These are phyloP conservation scores for Pogoniulus pusillus DNA, from an alignment of 2,797 vertebrate genomes.

Conservation along the genomic window DNA sequence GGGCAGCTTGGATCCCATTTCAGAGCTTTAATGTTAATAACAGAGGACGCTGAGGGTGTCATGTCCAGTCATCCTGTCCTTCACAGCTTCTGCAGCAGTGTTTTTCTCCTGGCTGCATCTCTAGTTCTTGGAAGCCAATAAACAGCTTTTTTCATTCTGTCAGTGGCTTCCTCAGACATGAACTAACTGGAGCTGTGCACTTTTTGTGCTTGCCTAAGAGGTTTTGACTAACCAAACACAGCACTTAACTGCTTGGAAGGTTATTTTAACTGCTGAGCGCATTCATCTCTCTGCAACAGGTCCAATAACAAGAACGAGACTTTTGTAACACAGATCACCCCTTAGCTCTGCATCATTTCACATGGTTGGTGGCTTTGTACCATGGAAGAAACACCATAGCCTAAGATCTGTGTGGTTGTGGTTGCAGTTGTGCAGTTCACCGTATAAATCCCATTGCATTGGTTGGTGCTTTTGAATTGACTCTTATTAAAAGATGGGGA, in stretches of 20 bases:
- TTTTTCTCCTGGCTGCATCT: not conserved
- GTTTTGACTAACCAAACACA: not conserved
- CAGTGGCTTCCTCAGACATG: not conserved
- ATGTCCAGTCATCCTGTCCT: not conserved
- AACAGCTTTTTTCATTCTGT: not conserved
- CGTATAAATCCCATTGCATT: accelerated
- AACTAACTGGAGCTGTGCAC: not conserved
- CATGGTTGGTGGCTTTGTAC: accelerated
- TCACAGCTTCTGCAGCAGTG: not conserved
- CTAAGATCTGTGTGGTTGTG: not conserved
- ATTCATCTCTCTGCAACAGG: not conserved
- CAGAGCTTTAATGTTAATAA: not conserved
- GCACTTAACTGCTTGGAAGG: not conserved
- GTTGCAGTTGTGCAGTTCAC: not conserved
- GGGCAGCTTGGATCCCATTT: not conserved
- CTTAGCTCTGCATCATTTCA: not conserved
- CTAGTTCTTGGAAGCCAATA: not conserved
- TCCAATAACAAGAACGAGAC: not conserved
- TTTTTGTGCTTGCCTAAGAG: not conserved
- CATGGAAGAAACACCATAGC: not conserved
- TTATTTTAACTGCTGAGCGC: not conserved
- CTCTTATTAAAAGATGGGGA: not conserved
- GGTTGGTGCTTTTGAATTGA: not conserved
- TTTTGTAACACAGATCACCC: not conserved
- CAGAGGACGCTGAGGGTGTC: not conserved